Evolutionary conservation across 2,113 vertebrate genomes (phyloP), one percentile per base, ranked within the genome.

Genomic region (Pholis gunnellus): DNA sequence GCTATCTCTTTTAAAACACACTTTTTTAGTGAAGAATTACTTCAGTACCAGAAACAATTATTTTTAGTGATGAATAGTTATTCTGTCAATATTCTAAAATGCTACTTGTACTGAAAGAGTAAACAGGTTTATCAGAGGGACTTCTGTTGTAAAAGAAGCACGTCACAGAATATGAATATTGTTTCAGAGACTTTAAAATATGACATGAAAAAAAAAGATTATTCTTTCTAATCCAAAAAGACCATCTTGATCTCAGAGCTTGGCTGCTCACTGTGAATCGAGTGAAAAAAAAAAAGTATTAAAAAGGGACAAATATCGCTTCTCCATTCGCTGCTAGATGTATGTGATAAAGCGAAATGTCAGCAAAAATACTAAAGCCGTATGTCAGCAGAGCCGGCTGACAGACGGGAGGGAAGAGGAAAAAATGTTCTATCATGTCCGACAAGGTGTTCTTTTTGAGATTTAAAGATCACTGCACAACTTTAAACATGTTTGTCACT

Each of bases 361-460:
- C 98, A 99, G 98, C 97, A 96, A 95, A 97, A 97, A 97, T 97
- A 96, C 97, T 97, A 97, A 97, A 97, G 97, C 96, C 83, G 94
- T 93, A 95, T 97, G 98, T 98, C 97, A 96, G 96, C 96, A 94
- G 94, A 90, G 96, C 93, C 95, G 95, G 93, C 95, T 98, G 97
- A 98, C 97, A 96, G 97, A 97, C 96, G 95, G 97, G 95, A 94
- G 97, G 96, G 96, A 96, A 97, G 97, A 97, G 97, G 97, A 96
- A 97, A 96, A 97, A 97, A 97, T 97, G 98, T 98, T 97, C 97
- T 98, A 97, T 99, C 98, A 96, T 99, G 98, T 99, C 97, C 97
- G 93, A 99, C 98, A 99, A 99, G 98, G 98, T 99, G 98, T 99
- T 99, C 98, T 97, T 98, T 99, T 99, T 98, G 97, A 99, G 98